These are phyloP conservation scores for Phasia obesa DNA, from an alignment of 2,888 invertebrate species.

Conservation along the genomic window DNA sequence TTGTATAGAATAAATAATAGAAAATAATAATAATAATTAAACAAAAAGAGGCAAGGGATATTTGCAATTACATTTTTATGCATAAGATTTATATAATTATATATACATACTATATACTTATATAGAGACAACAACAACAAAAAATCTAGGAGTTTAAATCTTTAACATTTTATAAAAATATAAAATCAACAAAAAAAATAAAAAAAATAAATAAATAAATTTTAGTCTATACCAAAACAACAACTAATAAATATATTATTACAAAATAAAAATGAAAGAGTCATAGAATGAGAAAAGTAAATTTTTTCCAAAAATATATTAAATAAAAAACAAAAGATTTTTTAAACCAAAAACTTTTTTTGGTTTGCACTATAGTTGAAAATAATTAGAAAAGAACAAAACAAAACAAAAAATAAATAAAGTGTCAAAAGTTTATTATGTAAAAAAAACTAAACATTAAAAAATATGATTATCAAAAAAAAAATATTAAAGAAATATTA, in stretches of 20 bases:
- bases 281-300: background rate
- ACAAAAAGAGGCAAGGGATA: conserved; percentile 68
- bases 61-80: conserved; percentile 71
- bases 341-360: conserved; percentile 22
- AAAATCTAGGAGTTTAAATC: conserved; percentile 57
- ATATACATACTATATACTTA: conserved; percentile 56
- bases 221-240: conserved; percentile 38
- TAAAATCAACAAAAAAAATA: conserved; percentile 45
- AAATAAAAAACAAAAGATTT: background rate
- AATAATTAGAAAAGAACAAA: background rate
- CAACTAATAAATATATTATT: conserved; percentile 35
- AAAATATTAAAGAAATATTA: background rate
- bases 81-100: conserved; percentile 68
- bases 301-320: conserved; percentile 5
- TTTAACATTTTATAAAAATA: conserved; percentile 63
- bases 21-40: conserved; percentile 49
- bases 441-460: conserved; percentile 19
- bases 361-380: conserved; percentile 29
- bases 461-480: background rate
- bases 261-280: background rate
- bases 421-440: conserved; percentile 43
- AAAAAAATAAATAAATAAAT: conserved; percentile 10
- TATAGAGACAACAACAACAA: conserved; percentile 60
- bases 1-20: conserved; percentile 45
- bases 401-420: conserved; percentile 4